Evolutionary conservation across 53 echinoderm and acorn worm species (phyloP), one percentile per base, ranked within the genome.

Genomic region (Apostichopus leukothele): DNA sequence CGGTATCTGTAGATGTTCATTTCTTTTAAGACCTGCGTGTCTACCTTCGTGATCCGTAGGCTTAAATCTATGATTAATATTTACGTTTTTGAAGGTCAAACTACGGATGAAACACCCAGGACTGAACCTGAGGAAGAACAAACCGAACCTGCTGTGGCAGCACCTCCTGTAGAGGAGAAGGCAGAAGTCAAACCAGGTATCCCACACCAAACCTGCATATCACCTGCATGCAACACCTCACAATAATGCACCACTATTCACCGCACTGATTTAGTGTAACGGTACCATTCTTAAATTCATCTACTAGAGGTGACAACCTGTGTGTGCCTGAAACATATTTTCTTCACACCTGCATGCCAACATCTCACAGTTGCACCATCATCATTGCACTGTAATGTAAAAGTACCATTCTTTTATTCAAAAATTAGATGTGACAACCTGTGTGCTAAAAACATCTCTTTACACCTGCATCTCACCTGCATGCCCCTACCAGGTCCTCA

Each of bases 101-200:
- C 61, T 84, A 9, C 67, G 9, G 79, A 79, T 13, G 79, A 76
- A 74, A 75, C 60, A 75, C 76, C 53, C 23, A 75, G 75, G 53
- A 53, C 87, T 11, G 71, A 53, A 52, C 51, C 79, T 5, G 79
- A 79, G 10, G 79, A 77, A 14, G 78, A 79, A 52, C 18, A 39
- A 51, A 52, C 79, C 8, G 16, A 50, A 13, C 54, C 79, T 79
- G 53, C 54, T 12, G 79, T 51, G 51, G 79, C 50, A 79, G 79
- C 7, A 7, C 79, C 79, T 3, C 20, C 79, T 18, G 18, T 19
- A 53, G 54, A 79, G 53, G 53, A 79, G 12, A 50, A 50, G 51
- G 51, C 52, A 53, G 79, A 79, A 5, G 18, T 12, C 9, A 85
- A 85, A 85, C 67, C 63, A 66, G 86, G 86, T 85, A 85, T 25